These are phyloP conservation scores for Coreius guichenoti DNA, from an alignment of 2,797 vertebrate genomes.

Conservation along the genomic window DNA sequence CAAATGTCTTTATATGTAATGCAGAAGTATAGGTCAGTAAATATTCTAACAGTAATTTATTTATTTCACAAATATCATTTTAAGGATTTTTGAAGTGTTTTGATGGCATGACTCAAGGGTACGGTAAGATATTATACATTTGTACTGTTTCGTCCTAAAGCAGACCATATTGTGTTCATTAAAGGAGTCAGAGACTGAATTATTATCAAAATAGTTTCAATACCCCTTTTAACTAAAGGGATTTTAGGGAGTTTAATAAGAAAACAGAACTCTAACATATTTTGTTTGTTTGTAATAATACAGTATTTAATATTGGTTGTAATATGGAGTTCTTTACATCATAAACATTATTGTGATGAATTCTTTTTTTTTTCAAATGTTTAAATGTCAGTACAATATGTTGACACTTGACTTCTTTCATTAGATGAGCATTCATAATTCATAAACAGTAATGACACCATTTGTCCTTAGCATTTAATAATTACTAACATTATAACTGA, in stretches of 20 bases:
- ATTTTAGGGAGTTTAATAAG: neutral
- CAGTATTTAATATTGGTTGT: conserved; percentile 23
- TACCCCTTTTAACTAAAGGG: neutral
- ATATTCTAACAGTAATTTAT: neutral
- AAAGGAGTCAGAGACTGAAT: neutral
- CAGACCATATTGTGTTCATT: conserved; percentile 2
- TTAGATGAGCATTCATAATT: neutral
- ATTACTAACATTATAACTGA: neutral
- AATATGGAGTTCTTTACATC: neutral
- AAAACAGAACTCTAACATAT: neutral
- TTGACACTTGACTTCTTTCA: neutral
- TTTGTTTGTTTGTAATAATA: neutral
- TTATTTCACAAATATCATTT: neutral
- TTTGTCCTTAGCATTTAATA: neutral
- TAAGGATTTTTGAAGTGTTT: neutral
- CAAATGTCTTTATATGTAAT: neutral
- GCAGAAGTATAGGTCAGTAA: neutral
- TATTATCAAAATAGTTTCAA: neutral
- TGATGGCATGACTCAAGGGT: neutral
- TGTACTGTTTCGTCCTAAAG: neutral
- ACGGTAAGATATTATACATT: neutral
- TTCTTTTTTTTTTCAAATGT: neutral
- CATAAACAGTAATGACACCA: neutral
- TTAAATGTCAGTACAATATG: conserved; percentile 14
- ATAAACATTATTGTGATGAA: conserved; percentile 14